Percentiles rank a stretch among this genome's conserved stretches.
phyloP scores from a whole-genome alignment of 2,113 vertebrate genomes.

The Nibea coibor region DNA sequence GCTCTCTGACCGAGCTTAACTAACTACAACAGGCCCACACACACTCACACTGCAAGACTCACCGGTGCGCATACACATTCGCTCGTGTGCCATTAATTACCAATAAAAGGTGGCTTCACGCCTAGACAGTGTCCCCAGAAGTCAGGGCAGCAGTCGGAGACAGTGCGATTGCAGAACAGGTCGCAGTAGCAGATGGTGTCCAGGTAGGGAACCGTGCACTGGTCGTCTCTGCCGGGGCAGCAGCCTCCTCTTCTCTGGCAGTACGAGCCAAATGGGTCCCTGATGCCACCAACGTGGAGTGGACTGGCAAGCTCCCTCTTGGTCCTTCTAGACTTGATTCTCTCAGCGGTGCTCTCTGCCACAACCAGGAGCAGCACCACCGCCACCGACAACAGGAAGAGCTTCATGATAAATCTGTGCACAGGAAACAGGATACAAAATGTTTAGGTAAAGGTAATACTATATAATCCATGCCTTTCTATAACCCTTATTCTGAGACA shows the following conservation, averaged over 20 bases:
- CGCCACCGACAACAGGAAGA: conserved; percentile 53
- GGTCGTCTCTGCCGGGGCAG: conserved; percentile 90
- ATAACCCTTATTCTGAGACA: not conserved
- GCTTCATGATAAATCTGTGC: conserved; percentile 76
- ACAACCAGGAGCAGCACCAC: conserved; percentile 79
- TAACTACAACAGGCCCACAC: conserved; percentile 9
- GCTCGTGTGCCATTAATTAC: conserved; percentile 51
- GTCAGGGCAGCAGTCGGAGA: conserved; percentile 97
- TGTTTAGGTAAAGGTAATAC: not conserved
- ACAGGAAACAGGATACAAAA: not conserved
- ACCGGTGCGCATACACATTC: not conserved
- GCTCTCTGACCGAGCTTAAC: conserved; percentile 10
- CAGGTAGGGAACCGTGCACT: conserved; percentile 92
- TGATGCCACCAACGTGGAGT: conserved; percentile 89
- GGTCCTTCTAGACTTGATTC: conserved; percentile 69
- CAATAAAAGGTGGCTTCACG: conserved; percentile 84
- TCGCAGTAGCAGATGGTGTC: conserved; percentile 98
- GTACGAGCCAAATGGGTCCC: conserved; percentile 90
- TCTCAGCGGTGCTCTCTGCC: conserved; percentile 54
- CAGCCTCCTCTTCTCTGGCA: conserved; percentile 89
- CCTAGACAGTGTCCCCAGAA: conserved; percentile 96
- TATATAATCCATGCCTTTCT: not conserved
- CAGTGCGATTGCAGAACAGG: conserved; percentile 97
- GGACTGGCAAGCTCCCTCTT: conserved; percentile 85
- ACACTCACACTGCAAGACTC: conserved; percentile 8